Evolutionary conservation across 2,888 invertebrate genomes (phyloP).

Genomic region (Eulithis prunata): DNA sequence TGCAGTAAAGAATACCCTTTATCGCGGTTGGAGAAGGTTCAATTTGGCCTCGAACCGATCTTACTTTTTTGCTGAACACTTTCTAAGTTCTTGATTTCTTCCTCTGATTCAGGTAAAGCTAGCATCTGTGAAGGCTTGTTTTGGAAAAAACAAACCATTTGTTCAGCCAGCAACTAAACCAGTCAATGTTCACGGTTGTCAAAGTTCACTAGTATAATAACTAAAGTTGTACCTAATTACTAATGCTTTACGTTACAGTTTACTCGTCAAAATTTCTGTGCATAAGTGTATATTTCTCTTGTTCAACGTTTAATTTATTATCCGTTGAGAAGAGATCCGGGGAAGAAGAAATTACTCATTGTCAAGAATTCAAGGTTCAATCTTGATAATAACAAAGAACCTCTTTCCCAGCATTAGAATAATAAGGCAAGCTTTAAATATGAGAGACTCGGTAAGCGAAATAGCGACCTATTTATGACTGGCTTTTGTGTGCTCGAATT

Average conservation of each 20-base stretch:
- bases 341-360: constrained; percentile 65
- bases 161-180: too few species aligned
- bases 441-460: constrained; percentile 41
- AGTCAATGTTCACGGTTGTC: too few species aligned
- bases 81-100: too few species aligned
- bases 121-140: too few species aligned
- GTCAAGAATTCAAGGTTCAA: constrained; percentile 61
- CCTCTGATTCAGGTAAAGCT: too few species aligned
- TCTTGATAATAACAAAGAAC: constrained; percentile 53
- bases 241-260: not conserved
- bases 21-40: not conserved
- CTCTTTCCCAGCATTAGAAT: constrained; percentile 48
- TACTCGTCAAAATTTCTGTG: constrained; percentile 3
- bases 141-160: too few species aligned
- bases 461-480: constrained; percentile 40
- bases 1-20: constrained; percentile 2
- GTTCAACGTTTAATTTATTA: constrained; percentile 56
- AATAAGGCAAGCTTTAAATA: constrained; percentile 48
- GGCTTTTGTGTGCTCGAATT: constrained; percentile 41
- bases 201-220: too few species aligned
- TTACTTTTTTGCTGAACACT: too few species aligned
- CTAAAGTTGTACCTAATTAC: too few species aligned
- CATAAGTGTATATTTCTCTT: constrained; percentile 5
- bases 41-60: not conserved
- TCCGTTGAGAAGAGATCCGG: constrained; percentile 58